Base-by-base conservation (phyloP, 2,888 invertebrate species). In the Monochamus alternatus region DNA sequence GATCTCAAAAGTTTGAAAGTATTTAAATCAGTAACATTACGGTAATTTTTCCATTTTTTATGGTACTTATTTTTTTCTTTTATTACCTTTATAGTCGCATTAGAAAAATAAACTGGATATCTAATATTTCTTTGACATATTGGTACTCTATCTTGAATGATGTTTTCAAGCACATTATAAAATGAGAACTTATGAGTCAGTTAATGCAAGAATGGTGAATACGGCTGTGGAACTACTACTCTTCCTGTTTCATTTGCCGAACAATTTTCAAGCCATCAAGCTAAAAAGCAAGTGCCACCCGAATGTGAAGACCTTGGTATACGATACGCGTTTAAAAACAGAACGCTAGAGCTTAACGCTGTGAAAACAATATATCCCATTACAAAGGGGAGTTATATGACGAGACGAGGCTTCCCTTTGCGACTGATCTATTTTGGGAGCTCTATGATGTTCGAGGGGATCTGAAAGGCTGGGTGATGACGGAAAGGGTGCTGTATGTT, bases 301-400 rank as follows among this genome's bases (percentile, higher is more conserved):
- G 47, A 7, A 3, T 12, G 47, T 10, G 9, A 47, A 10, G 47
- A 47, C 3, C 12, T 9, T 12, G 10, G 12, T 47, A 47, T 12
- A 47, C 12, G 3, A 47, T 12, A 47, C 12, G 3, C n/a, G 62
- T 63, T 38, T 43, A 63, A 60, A 63, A 63, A 43, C 43, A 43
- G 38, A 43, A 14, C 62, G 38, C 12, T 63, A n/a, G 32, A 62
- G 62, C 38, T 43, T 43, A 47, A 47, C 9, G 47, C 47, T 12
- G 47, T 12, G 62, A 38, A 63, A 63, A 63, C 62, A 63, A 63
- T 63, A 63, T 63, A 63, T 63, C 62, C 62, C 43, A 43, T 63
- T 63, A 63, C n/a, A 38, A 63, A 38, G 43, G 62, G 43, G 38
- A 63, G 38, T 38, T 38, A 38, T 38, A 38, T 38, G 38, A 38